Evolutionary conservation across 35 echinoderm and acorn worm genomes (phyloP), one percentile per base, ranked within the genome.

Genomic region (Ophioderma brevispina): DNA sequence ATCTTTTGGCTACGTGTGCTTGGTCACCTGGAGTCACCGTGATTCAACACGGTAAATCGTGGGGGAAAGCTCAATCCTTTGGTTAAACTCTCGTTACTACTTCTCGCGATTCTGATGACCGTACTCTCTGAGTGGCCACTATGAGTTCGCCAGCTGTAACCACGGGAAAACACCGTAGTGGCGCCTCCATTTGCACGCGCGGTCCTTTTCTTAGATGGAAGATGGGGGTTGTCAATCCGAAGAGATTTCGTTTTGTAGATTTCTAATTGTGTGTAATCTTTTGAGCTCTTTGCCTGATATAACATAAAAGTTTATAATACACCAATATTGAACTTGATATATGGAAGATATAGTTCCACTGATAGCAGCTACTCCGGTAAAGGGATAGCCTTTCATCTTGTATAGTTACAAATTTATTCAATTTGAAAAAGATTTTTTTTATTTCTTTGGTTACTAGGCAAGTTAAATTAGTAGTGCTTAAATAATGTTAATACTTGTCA

Each of bases 201-300:
- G 1, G 81, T 64, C 18, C 94, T 89, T 21, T 89, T 76, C 81
- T 95, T 99, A 5, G 93, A 95, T 82, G 97, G 97, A 78, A 99
- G 83, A 76, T 99, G 97, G 10, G 97, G 97, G 82, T 99, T 99
- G 78, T 99, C 94, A 40, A 95, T 95, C 49, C 88, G 82, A 41
- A 99, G 76, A 25, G 97, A 95, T 76, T 99, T 93, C 38, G 97
- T 99, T 84, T 99, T 99, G 93, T 99, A 99, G 39, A 95, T 90
- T 84, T 99, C 97, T 15, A 99, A 87, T 76, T 99, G 97, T 39
- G 97, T 99, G 78, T 99, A 99, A 80, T 35, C 97, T 87, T 46
- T 92, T 92, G 31, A 99, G 94, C 56, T 99, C 97, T 56, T 99
- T n/a, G n/a, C 97, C 97, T 99, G 81, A 18, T 80, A 36, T 32